phyloP scores from a whole-genome alignment of 2,888 invertebrate genomes.

The Venustoraphidia nigricollis region DNA sequence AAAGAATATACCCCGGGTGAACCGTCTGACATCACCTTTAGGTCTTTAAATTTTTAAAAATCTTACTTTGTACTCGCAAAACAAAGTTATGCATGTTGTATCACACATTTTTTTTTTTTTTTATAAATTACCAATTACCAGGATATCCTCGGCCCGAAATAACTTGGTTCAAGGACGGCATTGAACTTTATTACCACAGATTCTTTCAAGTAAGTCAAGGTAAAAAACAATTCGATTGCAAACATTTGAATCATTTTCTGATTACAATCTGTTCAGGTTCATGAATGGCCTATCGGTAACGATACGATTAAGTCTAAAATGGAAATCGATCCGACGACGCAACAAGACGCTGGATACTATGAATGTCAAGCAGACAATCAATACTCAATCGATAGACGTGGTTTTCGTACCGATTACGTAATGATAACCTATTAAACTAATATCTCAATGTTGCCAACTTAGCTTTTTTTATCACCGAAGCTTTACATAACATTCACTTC shows the following conservation, averaged over 20 bases:
- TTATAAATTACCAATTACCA: slow-evolving; percentile 12
- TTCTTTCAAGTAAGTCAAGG: slow-evolving; percentile 42
- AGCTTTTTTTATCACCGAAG: not conserved
- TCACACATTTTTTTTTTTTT: too few relatives aligned
- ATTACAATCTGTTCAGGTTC: slow-evolving; percentile 30
- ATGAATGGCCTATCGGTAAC: slow-evolving; percentile 48
- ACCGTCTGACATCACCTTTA: too few relatives aligned
- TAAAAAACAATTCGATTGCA: not conserved
- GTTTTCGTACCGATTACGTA: slow-evolving; percentile 48
- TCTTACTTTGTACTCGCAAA: too few relatives aligned
- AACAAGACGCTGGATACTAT: slow-evolving; percentile 55
- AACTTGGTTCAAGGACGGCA: slow-evolving; percentile 64
- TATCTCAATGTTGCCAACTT: not conserved
- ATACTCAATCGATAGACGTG: slow-evolving; percentile 48
- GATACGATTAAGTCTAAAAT: slow-evolving; percentile 54
- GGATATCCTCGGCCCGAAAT: slow-evolving; percentile 55
- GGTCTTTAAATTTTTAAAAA: too few relatives aligned
- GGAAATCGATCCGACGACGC: slow-evolving; percentile 59
- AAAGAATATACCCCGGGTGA: too few relatives aligned
- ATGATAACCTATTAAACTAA: slow-evolving; percentile 31
- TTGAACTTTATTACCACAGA: slow-evolving; percentile 54
- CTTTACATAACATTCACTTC: too few relatives aligned
- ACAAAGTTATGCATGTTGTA: too few relatives aligned
- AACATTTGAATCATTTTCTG: not conserved
- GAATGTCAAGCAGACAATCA: slow-evolving; percentile 59